These are phyloP conservation scores for Ceyx cyanopectus DNA, from an alignment of 2,113 vertebrate species.

Conservation along the genomic window DNA sequence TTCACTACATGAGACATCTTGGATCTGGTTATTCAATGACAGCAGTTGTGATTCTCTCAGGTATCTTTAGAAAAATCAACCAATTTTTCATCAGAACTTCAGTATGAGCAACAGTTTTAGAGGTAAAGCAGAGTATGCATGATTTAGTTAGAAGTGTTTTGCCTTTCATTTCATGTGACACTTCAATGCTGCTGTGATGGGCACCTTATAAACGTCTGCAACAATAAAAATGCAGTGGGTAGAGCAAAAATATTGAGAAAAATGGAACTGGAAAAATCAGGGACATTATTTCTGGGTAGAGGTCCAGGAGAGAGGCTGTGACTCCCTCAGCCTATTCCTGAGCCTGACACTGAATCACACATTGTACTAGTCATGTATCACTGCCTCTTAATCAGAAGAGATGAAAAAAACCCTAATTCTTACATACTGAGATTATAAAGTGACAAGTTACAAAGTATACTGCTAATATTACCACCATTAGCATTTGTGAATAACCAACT, in stretches of 20 bases:
- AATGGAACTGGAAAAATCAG: neutral
- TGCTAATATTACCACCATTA: neutral
- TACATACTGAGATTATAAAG: neutral
- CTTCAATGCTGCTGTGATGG: neutral
- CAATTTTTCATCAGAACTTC: neutral
- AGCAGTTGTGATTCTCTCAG: neutral
- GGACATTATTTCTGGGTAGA: neutral
- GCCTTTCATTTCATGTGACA: neutral
- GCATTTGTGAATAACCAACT: constrained; percentile 5
- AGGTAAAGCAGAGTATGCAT: neutral
- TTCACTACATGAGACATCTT: neutral
- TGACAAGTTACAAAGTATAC: neutral
- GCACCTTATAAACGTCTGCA: neutral
- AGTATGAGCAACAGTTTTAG: neutral
- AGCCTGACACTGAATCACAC: neutral
- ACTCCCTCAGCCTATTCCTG: neutral
- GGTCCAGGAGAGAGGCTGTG: neutral
- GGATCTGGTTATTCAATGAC: neutral
- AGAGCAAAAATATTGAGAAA: neutral
- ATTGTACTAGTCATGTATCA: neutral
- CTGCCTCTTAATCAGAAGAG: neutral
- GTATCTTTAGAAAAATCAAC: neutral
- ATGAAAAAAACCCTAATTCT: neutral
- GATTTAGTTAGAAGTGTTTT: neutral
- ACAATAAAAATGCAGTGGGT: neutral